A percentile compares a stretch with the other conserved stretches of the same genome.
These are phyloP conservation scores for Sinella curviseta DNA, from an alignment of 1,140 invertebrate species.

Conservation along the genomic window DNA sequence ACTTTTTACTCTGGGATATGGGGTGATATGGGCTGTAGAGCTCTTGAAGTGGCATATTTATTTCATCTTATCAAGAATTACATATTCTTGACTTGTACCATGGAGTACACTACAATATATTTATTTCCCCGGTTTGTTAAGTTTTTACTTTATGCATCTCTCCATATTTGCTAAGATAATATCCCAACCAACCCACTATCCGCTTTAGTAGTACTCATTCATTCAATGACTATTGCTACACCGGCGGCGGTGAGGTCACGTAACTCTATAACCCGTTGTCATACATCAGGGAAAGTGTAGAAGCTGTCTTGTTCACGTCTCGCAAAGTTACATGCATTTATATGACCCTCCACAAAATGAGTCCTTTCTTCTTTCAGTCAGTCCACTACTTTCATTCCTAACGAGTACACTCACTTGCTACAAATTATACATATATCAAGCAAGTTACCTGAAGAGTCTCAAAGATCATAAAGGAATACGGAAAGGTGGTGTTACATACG, in stretches of 20 bases:
- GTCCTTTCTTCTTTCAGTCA: no score
- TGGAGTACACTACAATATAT: not conserved
- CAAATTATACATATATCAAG: not conserved
- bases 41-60: not conserved
- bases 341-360: not conserved
- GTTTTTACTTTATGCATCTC: not conserved
- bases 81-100: conserved; percentile 18
- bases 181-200: no score
- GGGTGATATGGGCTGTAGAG: not conserved
- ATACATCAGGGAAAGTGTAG: not conserved
- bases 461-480: not conserved
- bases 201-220: no score
- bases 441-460: not conserved
- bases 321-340: not conserved
- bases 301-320: not conserved
- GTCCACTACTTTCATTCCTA: not conserved
- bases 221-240: not conserved
- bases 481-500: no score
- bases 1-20: no score
- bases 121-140: not conserved
- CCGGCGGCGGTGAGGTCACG: not conserved
- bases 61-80: not conserved
- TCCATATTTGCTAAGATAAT: no score
- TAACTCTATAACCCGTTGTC: not conserved
- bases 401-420: not conserved